Evolutionary conservation across 2,113 vertebrate species (phyloP).

Genomic region (Aphelocoma coerulescens): DNA sequence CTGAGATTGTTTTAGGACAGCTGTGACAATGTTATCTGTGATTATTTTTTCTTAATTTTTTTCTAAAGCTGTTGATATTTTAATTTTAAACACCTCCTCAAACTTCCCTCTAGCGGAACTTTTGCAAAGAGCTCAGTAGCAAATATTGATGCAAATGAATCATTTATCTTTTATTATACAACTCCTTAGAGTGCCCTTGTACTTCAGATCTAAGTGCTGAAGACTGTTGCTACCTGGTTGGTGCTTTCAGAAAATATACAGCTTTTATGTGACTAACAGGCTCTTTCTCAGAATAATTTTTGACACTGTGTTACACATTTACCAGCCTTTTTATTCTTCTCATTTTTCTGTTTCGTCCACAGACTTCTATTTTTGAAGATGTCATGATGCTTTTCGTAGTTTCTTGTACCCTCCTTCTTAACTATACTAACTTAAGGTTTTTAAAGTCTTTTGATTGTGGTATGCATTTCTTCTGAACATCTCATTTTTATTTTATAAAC

Average conservation of each 20-base stretch:
- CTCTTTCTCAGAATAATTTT: neutral
- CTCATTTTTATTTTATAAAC: conserved; percentile 21
- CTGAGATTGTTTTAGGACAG: neutral
- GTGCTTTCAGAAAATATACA: neutral
- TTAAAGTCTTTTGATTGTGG: neutral
- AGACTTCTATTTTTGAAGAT: neutral
- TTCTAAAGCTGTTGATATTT: neutral
- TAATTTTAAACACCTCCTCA: neutral
- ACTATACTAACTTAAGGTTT: neutral
- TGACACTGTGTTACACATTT: neutral
- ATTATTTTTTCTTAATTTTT: neutral
- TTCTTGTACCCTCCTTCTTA: neutral
- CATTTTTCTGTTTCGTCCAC: neutral
- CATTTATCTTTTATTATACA: neutral
- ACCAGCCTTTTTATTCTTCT: neutral
- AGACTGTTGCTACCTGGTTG: neutral
- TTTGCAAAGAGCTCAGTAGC: neutral
- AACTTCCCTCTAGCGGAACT: neutral
- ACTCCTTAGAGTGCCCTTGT: neutral
- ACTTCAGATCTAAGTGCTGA: neutral
- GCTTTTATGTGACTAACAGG: neutral
- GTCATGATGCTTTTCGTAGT: neutral
- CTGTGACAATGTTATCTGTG: neutral
- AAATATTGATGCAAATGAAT: neutral
- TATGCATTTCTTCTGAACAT: neutral